These are phyloP conservation scores for Morinoia aosen DNA, from an alignment of 2,888 invertebrate species.

Conservation along the genomic window DNA sequence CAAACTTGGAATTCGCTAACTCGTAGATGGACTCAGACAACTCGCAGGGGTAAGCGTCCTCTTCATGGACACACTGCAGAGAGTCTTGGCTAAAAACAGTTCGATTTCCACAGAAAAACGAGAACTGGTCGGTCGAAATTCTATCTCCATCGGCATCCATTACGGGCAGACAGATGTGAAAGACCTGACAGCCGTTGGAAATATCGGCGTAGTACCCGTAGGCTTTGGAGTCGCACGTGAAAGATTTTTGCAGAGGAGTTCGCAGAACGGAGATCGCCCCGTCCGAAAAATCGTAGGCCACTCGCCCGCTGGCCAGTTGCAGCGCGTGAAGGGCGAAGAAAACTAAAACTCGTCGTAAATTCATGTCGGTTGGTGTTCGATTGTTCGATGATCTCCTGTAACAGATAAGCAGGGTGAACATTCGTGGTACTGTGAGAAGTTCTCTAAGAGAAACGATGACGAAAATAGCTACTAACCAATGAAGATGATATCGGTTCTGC, in stretches of 20 bases:
- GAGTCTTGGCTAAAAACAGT: constrained; percentile 31
- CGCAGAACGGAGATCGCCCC: constrained; percentile 47
- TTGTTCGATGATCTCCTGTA: background rate
- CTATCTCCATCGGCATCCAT: constrained; percentile 61
- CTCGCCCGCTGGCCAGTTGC: constrained; percentile 30
- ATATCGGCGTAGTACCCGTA: constrained; percentile 69
- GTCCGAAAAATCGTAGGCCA: constrained; percentile 57
- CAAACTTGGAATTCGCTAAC: background rate
- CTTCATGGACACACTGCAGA: constrained; percentile 38
- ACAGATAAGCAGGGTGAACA: background rate
- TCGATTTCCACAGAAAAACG: constrained; percentile 12
- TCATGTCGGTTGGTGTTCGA: background rate
- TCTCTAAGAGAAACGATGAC: no score
- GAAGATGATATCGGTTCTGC: no score
- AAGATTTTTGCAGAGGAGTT: constrained; percentile 56
- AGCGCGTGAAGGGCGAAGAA: background rate
- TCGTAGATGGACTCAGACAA: constrained; percentile 41
- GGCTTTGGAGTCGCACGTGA: constrained; percentile 67
- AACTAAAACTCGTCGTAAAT: background rate
- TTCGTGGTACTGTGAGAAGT: no score
- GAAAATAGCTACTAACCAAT: no score
- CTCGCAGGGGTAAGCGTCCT: constrained; percentile 18
- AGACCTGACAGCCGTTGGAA: constrained; percentile 68
- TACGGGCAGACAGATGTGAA: constrained; percentile 68
- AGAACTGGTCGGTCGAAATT: constrained; percentile 8